These are phyloP conservation scores for Fissipunctia ypsillon DNA, from an alignment of 2,888 invertebrate species.

Conservation along the genomic window DNA sequence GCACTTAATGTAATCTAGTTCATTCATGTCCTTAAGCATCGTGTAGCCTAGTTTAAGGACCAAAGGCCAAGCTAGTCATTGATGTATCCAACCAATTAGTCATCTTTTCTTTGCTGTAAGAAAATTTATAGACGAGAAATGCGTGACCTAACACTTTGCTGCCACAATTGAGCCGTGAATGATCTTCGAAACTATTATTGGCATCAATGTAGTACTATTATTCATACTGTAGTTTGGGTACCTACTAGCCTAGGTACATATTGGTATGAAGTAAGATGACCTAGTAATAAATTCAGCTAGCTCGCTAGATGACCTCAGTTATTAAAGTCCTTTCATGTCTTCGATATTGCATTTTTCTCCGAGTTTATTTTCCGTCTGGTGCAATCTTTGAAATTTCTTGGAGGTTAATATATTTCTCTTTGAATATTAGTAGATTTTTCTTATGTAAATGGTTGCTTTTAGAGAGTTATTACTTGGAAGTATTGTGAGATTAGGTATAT, in stretches of 20 bases:
- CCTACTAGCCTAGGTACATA: conserved; percentile 24
- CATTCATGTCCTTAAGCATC: conserved; percentile 14
- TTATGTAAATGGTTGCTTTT: background rate
- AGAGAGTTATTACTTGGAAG: background rate
- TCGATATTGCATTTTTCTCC: conserved; percentile 46
- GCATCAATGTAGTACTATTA: conserved; percentile 23
- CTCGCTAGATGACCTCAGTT: conserved; percentile 28
- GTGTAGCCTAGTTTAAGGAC: conserved; percentile 18
- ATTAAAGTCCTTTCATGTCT: conserved; percentile 26
- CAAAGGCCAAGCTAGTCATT: conserved; percentile 13
- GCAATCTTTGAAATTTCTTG: conserved; percentile 2
- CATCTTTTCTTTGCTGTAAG: background rate
- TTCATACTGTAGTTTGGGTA: background rate
- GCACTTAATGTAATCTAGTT: conserved; percentile 4
- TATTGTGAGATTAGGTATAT: background rate
- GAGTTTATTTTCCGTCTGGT: conserved; percentile 14
- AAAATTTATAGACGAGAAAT: conserved; percentile 1
- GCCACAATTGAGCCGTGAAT: conserved; percentile 29
- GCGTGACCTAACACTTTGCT: conserved; percentile 22
- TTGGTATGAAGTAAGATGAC: conserved; percentile 18
- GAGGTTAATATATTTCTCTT: background rate
- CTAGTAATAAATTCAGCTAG: conserved; percentile 36
- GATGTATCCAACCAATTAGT: conserved; percentile 16
- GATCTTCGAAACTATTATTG: conserved; percentile 25
- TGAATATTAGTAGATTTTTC: conserved; percentile 2